Evolutionary conservation across 2,113 vertebrate species (phyloP), one percentile per base, ranked within the genome.

Genomic region (Ia io): DNA sequence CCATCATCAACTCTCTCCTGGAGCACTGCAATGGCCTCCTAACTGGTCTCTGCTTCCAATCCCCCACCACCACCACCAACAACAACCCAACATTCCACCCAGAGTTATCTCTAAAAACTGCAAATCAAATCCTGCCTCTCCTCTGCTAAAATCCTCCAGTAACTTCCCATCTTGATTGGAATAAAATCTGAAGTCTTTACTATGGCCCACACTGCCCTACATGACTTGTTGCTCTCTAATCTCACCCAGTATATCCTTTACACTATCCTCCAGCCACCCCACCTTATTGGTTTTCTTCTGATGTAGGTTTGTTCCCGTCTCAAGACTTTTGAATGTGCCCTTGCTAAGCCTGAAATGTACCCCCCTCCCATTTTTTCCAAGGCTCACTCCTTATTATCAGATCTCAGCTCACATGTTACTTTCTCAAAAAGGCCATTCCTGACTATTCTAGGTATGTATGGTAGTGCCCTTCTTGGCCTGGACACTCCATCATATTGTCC

Each of bases 341-440:
- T 59, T 84, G 42, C 49, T 94, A 42, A 53, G 49, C 17, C 42
- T 82, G 32, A 89, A 91, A 76, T 91, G 37, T 83, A 88, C 35
- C 76, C 84, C 70, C 5, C 28, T 18, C 12, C 77, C 37, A 90
- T 40, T 93, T 96, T 93, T 93, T 86, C 73, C 69, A 93, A 84
- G n/a, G 17, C 9, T 71, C 37, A 59, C 6, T 79, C 61, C 17
- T 87, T 12, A 37, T 83, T 44, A 59, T 94, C 67, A 82, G 13
- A 74, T 88, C 28, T 70, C 78, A 97, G 37, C 32, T 95, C 49
- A 74, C 16, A 40, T 47, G 51, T 37, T 37, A 78, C 56, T 88
- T 88, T 92, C 65, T 77, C 51, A 85, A 63, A 69, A 92, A 94
- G 47, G 18, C 23, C 61, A 88, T 93, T 95, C 67, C 80, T 70